These are phyloP conservation scores for Strigops habroptila DNA, from an alignment of 2,113 vertebrate species.

Conservation along the genomic window DNA sequence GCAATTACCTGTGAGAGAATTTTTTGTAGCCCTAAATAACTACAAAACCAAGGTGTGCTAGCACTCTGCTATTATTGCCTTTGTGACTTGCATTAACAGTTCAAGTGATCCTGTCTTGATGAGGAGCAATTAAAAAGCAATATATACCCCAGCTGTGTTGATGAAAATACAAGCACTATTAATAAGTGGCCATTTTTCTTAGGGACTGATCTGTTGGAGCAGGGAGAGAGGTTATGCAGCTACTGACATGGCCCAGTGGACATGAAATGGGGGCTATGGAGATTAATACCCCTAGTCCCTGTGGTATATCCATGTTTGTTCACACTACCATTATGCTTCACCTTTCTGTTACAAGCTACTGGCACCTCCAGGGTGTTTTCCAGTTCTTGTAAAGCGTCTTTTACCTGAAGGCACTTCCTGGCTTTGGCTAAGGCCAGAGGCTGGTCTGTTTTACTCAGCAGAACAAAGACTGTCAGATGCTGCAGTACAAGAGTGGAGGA, in stretches of 20 bases:
- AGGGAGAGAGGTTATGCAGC: not conserved
- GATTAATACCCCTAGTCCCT: not conserved
- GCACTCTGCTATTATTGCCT: not conserved
- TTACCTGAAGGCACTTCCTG: not conserved
- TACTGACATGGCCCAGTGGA: not conserved
- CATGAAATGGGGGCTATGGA: not conserved
- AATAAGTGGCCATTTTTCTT: not conserved
- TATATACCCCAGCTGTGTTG: not conserved
- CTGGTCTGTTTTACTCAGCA: not conserved
- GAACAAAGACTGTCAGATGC: not conserved
- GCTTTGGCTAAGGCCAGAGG: not conserved
- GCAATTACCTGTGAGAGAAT: not conserved
- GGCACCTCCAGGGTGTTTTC: not conserved
- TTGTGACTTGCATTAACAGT: not conserved
- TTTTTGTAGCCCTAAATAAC: not conserved
- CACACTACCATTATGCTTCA: not conserved
- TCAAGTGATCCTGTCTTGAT: not conserved
- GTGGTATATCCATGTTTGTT: rapidly evolving
- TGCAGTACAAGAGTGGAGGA: not conserved
- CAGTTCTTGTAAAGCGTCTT: not conserved
- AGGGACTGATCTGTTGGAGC: not conserved
- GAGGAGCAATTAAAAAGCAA: not conserved
- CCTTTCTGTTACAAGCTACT: not conserved
- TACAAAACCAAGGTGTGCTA: not conserved
- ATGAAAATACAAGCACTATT: not conserved